A percentile compares a stretch with the other conserved stretches of the same genome.
Evolutionary conservation across 2,797 vertebrate species (phyloP).

Genomic region (Pygocentrus nattereri): DNA sequence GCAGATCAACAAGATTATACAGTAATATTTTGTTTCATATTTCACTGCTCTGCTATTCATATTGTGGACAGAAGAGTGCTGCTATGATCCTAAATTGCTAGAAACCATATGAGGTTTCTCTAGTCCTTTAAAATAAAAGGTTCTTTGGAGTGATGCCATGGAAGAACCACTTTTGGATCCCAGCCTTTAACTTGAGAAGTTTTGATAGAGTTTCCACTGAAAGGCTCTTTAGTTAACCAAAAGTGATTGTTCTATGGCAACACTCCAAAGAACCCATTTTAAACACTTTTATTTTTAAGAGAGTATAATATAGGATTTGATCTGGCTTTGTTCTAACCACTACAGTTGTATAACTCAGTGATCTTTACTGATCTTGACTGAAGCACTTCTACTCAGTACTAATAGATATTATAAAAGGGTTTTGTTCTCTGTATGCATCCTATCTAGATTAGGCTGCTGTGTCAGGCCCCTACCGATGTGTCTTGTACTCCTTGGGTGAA

Average conservation of each 20-base stretch:
- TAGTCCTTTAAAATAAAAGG: neutral
- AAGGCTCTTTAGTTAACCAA: neutral
- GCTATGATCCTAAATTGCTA: neutral
- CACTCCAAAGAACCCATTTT: neutral
- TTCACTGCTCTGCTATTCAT: neutral
- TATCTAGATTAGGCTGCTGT: slow-evolving; percentile 56
- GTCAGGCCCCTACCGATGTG: slow-evolving; percentile 69
- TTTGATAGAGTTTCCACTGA: neutral
- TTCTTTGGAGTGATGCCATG: neutral
- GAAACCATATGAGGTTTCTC: neutral
- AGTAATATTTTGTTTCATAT: neutral
- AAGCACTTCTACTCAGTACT: neutral
- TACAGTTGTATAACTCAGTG: neutral
- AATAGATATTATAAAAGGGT: slow-evolving; percentile 52
- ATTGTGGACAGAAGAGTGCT: neutral
- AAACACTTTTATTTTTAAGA: too few relatives aligned
- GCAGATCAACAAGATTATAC: slow-evolving; percentile 47
- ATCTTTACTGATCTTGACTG: slow-evolving; percentile 2
- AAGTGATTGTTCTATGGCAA: neutral
- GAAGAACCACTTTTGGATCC: neutral
- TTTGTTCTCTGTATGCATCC: slow-evolving; percentile 24
- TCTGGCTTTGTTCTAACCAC: neutral
- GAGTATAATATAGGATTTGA: too few relatives aligned
- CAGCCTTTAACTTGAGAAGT: neutral
- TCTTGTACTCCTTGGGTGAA: slow-evolving; percentile 76